Base-by-base conservation (phyloP, 2,888 invertebrate genomes). In the Apoda limacodes region DNA sequence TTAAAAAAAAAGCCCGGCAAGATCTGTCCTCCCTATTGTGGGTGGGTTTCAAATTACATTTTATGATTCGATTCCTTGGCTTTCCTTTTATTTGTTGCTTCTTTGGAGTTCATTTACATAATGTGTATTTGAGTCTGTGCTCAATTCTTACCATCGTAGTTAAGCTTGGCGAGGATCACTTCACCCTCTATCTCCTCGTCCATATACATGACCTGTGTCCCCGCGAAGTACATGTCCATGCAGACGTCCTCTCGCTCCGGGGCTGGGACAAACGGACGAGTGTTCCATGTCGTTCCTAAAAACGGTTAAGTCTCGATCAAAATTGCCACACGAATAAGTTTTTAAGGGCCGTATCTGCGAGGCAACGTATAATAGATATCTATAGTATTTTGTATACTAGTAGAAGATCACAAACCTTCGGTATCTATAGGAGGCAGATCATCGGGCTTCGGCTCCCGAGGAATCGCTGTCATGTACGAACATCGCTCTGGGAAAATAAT, bases 141-240 rank as follows among this genome's bases (percentile, higher is more conserved):
- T 19, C 26, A 4, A 20, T 17, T 5, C 28, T 50, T 39, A 78
- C 82, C 82, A 30, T 55, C 32, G 39, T 82, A 82, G 46, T 82
- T 81, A 1, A 82, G 51, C 39, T 53, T 60, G 1, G 81, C 82
- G 7, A 83, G 71, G 7, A 60, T 37, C 2, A 82, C 67, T 0
- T 68, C 60, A 3, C 60, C 69, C 4, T 46, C 50, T 5, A 80
- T 74, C 43, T 81, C 80, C 43, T 83, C 82, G 0, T 82, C 68
- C 60, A 83, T 70, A 34, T 50, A 55, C 13, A 82, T 70, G 39
- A 63, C 35, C 47, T 80, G 92, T 35, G 84, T 86, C 52, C 86
- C 89, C 9, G 76, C 86, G 25, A 82, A 86, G 41, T 58, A 75
- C 1, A 30, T 35, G 31, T 65, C 68, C 65, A 76, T 64, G 35